Base-by-base conservation (phyloP, 2,797 vertebrate species). In the Falco concolor region DNA sequence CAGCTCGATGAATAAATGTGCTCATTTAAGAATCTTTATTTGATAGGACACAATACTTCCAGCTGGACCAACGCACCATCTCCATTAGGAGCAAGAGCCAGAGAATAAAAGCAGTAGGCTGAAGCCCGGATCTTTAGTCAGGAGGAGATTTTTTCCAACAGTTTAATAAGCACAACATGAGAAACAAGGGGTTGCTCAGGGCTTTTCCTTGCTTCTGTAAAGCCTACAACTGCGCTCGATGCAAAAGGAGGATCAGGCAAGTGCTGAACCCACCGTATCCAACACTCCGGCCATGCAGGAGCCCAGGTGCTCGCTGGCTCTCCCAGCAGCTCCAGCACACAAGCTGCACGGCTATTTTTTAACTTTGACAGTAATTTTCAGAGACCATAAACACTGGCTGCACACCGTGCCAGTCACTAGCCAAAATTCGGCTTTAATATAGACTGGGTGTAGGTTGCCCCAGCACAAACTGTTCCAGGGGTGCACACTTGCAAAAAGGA, bases 201-300 rank as follows among this genome's bases (percentile, higher is more conserved):
- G n/a, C 7, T 49, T 13, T 5, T 8, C 40, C 49, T 14, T 4
- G 6, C 2, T 13, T n/a, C 8, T 24, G 23, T 12, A 42, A n/a
- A 36, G 20, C 15, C 59, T 27, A 11, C 9, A 13, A 23, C 34
- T 0, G n/a, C 1, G 2, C 12, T 27, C 2, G 63, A 40, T 6
- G 81, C 42, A 25, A 12, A 24, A 32, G 8, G 24, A 68, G 69
- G 61, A 34, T 42, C 13, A 5, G 61, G 38, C 3, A 6, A 49
- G 73, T 0, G 1, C 28, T 2, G 5, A 54, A 38, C 4, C 24
- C 53, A 9, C 8, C 1, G 11, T 52, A 24, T n/a, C 50, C 32
- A 53, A 19, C n/a, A 47, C 72, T 36, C 34, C 2, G 5, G 52
- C 72, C 14, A 7, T 2, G 25, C 42, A 12, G 38, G 50, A 73